Evolutionary conservation across 2,113 vertebrate species (phyloP), one percentile per base, ranked within the genome.

Genomic region (Mixornis gularis): DNA sequence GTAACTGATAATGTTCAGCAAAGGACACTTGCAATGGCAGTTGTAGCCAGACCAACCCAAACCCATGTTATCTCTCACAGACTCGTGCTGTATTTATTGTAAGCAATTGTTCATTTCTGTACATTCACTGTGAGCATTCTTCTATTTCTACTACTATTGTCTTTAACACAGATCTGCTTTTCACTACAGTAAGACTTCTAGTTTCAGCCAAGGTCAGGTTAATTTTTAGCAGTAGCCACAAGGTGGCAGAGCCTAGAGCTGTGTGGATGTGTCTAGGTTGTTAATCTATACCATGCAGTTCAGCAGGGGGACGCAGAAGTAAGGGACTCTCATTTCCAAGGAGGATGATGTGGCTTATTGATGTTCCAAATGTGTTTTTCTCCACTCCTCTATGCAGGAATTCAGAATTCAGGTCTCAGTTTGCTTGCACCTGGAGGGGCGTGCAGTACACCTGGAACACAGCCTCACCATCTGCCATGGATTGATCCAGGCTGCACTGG

Each of bases 341-440:
- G 52, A 17, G 36, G 17, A 18, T 51, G 21, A 36, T 66, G 52
- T 51, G 21, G 30, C 9, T 43, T 51, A 30, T 9, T 36, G 26
- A 32, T 0, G 0, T 6, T 51, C 9, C 21, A 13, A 51, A 43
- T 21, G 26, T 1, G 1, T 43, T 85, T 59, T 43, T 32, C 26
- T 76, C 26, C 36, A 14, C 13, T 76, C 13, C 13, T 59, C 17
- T 36, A 9, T 43, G 21, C 60, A 66, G 30, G 16, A 43, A 43
- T 43, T 16, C 20, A 49, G 24, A 56, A 15, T 36, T 25, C 2
- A 21, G 43, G 29, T 26, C 13, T 2, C 34, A 11, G 70, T 49
- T 58, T 41, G 13, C 17, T 2, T 41, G 55, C 41, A 40, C 29
- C 19, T 64, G 29, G 29, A 41, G 24, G 15, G 6, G 7, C 0